Conservation (phyloP, 2,888 invertebrate species). For the Platycheirus rosarum region DNA sequence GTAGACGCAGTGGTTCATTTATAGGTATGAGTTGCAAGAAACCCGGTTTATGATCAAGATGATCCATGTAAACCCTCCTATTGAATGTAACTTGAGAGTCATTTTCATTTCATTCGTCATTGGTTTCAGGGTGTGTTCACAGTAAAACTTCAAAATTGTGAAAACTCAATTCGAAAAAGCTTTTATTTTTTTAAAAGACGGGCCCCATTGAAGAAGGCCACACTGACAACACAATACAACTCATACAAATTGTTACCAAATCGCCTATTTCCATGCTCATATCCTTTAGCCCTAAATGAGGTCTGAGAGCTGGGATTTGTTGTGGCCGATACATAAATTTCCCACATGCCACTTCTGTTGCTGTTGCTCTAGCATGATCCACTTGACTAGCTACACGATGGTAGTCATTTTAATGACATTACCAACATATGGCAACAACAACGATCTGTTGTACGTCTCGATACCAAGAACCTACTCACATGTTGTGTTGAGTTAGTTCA, state of each 20-base stretch:
- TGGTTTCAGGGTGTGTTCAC: no score
- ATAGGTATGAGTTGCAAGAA: no score
- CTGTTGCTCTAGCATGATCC: slow-evolving; percentile 18
- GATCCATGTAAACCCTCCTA: no score
- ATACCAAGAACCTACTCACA: slow-evolving; percentile 26
- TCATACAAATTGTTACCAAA: background rate
- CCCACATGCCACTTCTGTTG: slow-evolving; percentile 44
- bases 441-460: slow-evolving; percentile 36
- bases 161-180: no score
- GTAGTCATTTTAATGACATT: slow-evolving; percentile 45
- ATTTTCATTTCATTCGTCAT: no score
- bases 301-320: slow-evolving; percentile 70
- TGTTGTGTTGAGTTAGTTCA: background rate
- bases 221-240: background rate
- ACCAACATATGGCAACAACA: slow-evolving; percentile 33
- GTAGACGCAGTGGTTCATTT: no score
- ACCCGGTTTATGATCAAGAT: no score
- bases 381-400: slow-evolving; percentile 41
- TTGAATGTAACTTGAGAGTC: no score
- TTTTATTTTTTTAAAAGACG: no score
- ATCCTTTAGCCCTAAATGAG: slow-evolving; percentile 50
- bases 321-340: slow-evolving; percentile 62
- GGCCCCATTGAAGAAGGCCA: slow-evolving; percentile 9
- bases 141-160: no score
- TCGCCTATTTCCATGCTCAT: background rate